Percentiles rank a stretch among this genome's conserved stretches.
Conservation (phyloP, 2,888 invertebrate species). For the Drosophila rubida region DNA sequence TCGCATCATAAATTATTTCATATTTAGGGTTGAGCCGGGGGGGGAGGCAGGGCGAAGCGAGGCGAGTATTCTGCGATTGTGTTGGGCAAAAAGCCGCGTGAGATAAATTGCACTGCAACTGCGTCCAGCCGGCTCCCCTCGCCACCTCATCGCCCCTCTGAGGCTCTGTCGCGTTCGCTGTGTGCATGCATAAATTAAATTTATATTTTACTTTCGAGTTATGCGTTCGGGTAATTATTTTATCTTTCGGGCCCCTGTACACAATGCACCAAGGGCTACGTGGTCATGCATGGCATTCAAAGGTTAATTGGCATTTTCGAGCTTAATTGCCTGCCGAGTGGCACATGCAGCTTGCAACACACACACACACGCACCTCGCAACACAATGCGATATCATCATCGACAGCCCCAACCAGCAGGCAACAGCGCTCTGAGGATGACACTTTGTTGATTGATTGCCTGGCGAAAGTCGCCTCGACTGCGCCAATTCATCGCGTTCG, state of each 20-base stretch:
- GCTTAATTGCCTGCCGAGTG: conserved; percentile 75
- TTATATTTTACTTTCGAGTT: conserved; percentile 78
- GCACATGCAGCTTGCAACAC: conserved; percentile 39
- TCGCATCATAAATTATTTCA: conserved; percentile 83
- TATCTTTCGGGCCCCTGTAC: conserved; percentile 60
- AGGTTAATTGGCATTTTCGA: conserved; percentile 79
- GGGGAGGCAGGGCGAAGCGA: background rate
- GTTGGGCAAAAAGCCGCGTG: conserved; percentile 59
- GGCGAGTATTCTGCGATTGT: conserved; percentile 33
- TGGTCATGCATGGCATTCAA: conserved; percentile 76
- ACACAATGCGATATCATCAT: conserved; percentile 53
- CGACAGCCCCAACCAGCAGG: conserved; percentile 43
- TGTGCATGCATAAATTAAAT: conserved; percentile 78
- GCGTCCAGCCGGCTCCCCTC: conserved; percentile 32
- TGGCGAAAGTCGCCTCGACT: conserved; percentile 53
- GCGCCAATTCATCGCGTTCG: conserved; percentile 46
- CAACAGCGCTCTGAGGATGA: conserved; percentile 36
- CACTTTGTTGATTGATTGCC: conserved; percentile 61
- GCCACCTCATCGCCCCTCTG: background rate
- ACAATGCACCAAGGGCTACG: conserved; percentile 62
- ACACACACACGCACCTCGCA: conserved; percentile 28
- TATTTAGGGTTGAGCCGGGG: conserved; percentile 62
- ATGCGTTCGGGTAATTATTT: conserved; percentile 81
- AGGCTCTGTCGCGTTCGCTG: conserved; percentile 48
- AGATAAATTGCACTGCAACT: conserved; percentile 67